Base-by-base conservation (phyloP, 2,888 invertebrate species). In the Tiliacea citrago region DNA sequence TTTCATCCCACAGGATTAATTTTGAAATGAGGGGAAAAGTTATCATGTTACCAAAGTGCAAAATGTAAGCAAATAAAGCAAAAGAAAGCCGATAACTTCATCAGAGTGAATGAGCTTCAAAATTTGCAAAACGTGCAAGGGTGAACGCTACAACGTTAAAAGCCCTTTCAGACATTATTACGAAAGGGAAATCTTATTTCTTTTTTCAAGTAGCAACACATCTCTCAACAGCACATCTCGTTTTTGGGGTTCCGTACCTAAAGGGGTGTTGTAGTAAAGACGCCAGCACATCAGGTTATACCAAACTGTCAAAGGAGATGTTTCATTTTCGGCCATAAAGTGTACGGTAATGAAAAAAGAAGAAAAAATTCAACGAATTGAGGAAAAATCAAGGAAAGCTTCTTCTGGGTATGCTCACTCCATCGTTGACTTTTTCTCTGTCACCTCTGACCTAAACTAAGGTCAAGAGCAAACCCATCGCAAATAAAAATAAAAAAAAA, bases 101-200 rank as follows among this genome's bases (percentile, higher is more conserved):
- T 83, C 63, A 83, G 12, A 65, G 12, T 18, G 57, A 69, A 73
- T 83, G 84, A 83, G 68, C 60, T 75, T 57, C 81, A 84, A 72
- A 58, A 75, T 65, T 68, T 24, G 49, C 58, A 39, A 62, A 81
- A 74, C 67, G 51, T 69, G 68, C n/a, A 72, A 74, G 75, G 73
- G 70, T 21, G 57, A 76, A 24, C 18, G 60, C 68, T 69, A 42
- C 58, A 70, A 57, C 12, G 47, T 29, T 71, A 58, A 68, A 77
- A 77, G 69, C 57, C 73, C 63, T 47, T 69, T 53, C 77, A 55
- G 67, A 45, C 55, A 24, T 58, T 58, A 74, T 76, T 60, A 76
- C 49, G 55, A 29, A 35, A 72, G 18, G 66, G 60, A 69, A 77
- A 49, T 77, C 55, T 69, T 51, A 63, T 74, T 82, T 68, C 2